These are phyloP conservation scores for Siphlonurus alternatus DNA, from an alignment of 2,888 invertebrate genomes.

Conservation along the genomic window DNA sequence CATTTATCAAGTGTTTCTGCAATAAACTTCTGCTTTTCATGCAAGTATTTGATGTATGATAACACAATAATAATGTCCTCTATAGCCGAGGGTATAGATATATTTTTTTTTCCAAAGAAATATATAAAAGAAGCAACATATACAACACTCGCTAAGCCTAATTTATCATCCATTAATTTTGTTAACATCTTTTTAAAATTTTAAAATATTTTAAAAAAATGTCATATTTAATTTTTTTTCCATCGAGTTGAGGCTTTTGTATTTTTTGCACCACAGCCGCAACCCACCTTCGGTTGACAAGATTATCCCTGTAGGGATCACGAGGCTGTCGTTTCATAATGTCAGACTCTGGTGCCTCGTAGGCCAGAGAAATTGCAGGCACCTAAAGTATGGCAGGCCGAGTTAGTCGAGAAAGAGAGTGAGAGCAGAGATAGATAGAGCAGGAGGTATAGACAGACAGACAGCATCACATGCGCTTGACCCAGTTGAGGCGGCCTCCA, in stretches of 20 bases:
- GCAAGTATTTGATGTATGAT: neutral
- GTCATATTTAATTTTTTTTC: neutral
- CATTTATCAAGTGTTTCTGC: neutral
- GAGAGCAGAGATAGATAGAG: conserved; percentile 1
- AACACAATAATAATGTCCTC: neutral
- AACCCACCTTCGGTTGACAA: conserved; percentile 33
- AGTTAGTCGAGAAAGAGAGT: conserved; percentile 7
- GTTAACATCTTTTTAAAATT: neutral
- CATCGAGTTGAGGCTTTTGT: conserved; percentile 1
- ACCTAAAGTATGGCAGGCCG: conserved; percentile 20
- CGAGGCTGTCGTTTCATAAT: conserved; percentile 37
- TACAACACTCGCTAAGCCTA: neutral
- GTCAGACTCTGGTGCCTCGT: conserved; percentile 36
- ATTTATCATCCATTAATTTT: neutral
- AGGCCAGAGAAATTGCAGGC: conserved; percentile 37
- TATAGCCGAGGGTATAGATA: too few relatives aligned
- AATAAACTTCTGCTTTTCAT: conserved; percentile 1
- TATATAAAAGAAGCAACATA: neutral
- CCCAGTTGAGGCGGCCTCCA: conserved; percentile 1
- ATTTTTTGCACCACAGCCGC: neutral
- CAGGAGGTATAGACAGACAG: neutral
- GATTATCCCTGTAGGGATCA: conserved; percentile 33
- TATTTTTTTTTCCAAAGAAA: too few relatives aligned
- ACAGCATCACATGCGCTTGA: conserved; percentile 1
- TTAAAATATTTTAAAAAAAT: neutral